Evolutionary conservation across 2,888 invertebrate species (phyloP), one percentile per base, ranked within the genome.

Genomic region (Dilophus febrilis): DNA sequence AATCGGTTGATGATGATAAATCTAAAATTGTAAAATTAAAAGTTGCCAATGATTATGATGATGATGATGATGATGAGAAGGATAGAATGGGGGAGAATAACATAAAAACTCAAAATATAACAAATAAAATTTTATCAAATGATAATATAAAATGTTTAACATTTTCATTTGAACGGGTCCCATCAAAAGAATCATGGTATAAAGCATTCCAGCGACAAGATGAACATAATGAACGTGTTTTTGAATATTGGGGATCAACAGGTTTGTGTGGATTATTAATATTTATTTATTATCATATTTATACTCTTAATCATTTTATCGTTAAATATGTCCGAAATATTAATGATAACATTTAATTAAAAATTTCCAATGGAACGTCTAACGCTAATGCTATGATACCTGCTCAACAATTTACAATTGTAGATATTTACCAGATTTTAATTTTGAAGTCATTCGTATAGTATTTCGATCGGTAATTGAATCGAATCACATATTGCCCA

Each of bases 161-260:
- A 53, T 81, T 77, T 52, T 75, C 79, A 0, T 86, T 86, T 55
- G 85, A 86, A 58, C 69, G 70, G 13, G 66, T 81, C 42, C 85
- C 85, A 2, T 65, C 62, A 28, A 71, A 73, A 17, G 83, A 84
- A 53, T 71, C 80, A 0, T 86, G 86, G 86, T 83, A 75, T 54
- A 71, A 75, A 45, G 77, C 84, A 2, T 86, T 83, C 53, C 69
- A 71, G 46, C 67, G 86, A 2, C 82, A 84, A 53, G 84, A 85
- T 53, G 69, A 71, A 37, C 77, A 78, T 13, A 71, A 74, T 45
- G 72, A 79, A 49, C 68, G 65, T 54, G 70, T 70, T 53, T 68
- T 70, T 64, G 59, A 67, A 57, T 61, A 64, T 46, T 62, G 55
- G 43, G 62, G 60, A 6, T 53, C 51, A 27, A 60, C 58, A 22